These are phyloP conservation scores for Chaetodon trifascialis DNA, from an alignment of 2,113 vertebrate genomes.

Conservation along the genomic window DNA sequence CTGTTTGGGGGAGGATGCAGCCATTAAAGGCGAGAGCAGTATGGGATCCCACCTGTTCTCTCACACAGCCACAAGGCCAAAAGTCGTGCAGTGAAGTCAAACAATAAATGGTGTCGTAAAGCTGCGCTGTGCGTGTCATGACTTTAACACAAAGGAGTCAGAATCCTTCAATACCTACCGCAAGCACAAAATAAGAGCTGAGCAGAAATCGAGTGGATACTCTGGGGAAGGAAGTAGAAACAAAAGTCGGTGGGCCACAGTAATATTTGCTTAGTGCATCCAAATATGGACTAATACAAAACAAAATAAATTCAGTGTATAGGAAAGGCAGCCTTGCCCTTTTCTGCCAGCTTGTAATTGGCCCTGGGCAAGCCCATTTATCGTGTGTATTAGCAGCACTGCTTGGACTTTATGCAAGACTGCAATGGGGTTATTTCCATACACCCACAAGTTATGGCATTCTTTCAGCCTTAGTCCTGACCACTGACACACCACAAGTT, in stretches of 20 bases:
- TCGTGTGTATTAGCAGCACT: constrained; percentile 49
- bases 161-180: constrained; percentile 22
- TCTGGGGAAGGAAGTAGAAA: constrained; percentile 16
- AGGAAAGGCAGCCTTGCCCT: constrained; percentile 43
- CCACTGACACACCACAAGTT: neutral
- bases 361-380: constrained; percentile 49
- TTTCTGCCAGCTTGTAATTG: constrained; percentile 63
- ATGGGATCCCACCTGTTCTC: neutral
- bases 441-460: constrained; percentile 33
- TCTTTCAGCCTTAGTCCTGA: neutral
- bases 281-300: constrained; percentile 52
- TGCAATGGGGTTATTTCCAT: constrained; percentile 48
- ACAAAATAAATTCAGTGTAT: constrained; percentile 49
- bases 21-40: neutral
- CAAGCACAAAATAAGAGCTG: constrained; percentile 28
- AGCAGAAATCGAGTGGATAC: constrained; percentile 37
- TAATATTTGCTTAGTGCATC: constrained; percentile 44
- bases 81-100: neutral
- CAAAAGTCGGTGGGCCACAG: constrained; percentile 26
- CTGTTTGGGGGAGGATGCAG: neutral
- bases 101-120: constrained; percentile 26
- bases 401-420: constrained; percentile 50
- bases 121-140: neutral
- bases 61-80: neutral
- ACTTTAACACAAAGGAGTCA: constrained; percentile 10